Percentiles rank a stretch among this genome's conserved stretches.
Evolutionary conservation across 2,797 vertebrate species (phyloP).

Genomic region (Clarias laeviceps): DNA sequence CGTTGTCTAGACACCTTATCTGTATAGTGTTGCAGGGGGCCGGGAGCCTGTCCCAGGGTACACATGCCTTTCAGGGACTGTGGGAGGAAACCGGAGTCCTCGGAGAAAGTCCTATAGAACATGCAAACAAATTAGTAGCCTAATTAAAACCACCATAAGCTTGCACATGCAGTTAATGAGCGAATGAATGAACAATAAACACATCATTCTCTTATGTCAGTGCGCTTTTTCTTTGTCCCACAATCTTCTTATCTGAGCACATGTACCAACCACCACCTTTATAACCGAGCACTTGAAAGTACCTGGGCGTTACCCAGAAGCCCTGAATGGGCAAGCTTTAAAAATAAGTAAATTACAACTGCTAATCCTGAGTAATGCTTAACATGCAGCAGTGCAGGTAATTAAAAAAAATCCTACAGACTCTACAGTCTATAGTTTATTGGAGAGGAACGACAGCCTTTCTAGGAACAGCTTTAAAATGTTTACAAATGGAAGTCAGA

Average conservation of each 20-base stretch:
- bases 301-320: not conserved
- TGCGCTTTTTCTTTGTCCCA: not conserved
- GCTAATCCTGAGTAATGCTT: not conserved
- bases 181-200: not conserved
- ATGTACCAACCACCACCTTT: not conserved
- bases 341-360: not conserved
- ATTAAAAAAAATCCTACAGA: not conserved
- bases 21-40: too few relatives aligned
- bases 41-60: too few relatives aligned
- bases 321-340: not conserved
- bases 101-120: too few relatives aligned
- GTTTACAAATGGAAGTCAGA: not conserved
- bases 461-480: not conserved
- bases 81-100: too few relatives aligned
- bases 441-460: not conserved
- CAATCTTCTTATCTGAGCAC: not conserved
- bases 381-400: not conserved
- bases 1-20: too few relatives aligned
- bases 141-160: not conserved
- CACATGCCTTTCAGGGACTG: too few relatives aligned
- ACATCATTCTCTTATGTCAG: not conserved
- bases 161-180: not conserved
- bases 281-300: not conserved
- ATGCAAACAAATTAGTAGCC: not conserved
- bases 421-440: not conserved